phyloP scores from a whole-genome alignment of 2,113 vertebrate species.

The Burhinus oedicnemus region DNA sequence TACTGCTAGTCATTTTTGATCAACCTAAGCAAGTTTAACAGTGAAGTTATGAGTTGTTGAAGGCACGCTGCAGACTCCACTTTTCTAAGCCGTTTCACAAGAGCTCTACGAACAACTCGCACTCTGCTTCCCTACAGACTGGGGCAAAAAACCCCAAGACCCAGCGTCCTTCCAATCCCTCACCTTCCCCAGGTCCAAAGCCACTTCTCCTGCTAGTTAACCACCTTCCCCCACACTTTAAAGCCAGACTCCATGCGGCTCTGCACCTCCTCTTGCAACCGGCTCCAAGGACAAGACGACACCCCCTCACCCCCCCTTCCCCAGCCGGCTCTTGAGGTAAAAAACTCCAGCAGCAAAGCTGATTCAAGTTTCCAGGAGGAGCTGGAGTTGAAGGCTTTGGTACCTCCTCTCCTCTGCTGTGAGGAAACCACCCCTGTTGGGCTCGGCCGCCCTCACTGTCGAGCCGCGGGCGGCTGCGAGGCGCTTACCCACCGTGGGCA shows the following conservation, averaged over 20 bases:
- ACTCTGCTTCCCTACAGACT: accelerated
- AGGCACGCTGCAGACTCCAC: accelerated
- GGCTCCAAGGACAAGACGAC: accelerated
- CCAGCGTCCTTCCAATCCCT: accelerated
- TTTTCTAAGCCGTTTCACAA: accelerated
- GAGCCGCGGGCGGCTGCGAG: accelerated
- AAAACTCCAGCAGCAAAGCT: not conserved
- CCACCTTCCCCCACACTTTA: accelerated
- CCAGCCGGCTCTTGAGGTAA: not conserved
- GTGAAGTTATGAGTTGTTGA: accelerated
- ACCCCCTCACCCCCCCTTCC: too few species aligned
- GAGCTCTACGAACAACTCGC: accelerated
- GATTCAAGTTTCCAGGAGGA: accelerated
- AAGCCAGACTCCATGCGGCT: accelerated
- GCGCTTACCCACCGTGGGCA: accelerated
- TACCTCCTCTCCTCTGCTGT: not conserved
- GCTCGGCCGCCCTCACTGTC: too few species aligned
- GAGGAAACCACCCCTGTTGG: accelerated
- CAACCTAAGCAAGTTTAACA: not conserved
- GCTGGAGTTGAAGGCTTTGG: accelerated
- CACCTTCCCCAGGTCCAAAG: not conserved
- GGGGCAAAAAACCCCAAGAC: accelerated
- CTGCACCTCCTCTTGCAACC: accelerated
- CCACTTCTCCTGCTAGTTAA: accelerated
- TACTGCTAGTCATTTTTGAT: slow-evolving; percentile 16